Evolutionary conservation across 2,113 vertebrate genomes (phyloP), one percentile per base, ranked within the genome.

Genomic region (Monopterus albus): DNA sequence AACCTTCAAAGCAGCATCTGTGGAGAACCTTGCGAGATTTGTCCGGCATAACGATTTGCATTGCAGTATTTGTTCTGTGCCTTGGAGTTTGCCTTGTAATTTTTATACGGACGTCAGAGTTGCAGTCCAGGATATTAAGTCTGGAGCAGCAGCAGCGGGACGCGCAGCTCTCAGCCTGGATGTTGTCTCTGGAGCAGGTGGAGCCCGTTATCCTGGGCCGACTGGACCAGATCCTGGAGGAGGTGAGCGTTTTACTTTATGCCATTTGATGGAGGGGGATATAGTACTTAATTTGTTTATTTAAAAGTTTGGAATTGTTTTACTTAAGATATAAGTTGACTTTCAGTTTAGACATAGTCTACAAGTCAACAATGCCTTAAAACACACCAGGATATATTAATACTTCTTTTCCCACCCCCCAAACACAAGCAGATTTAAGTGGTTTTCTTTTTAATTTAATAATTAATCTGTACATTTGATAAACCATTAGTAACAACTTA

Each of bases 131-230:
- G 79, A 79, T 94, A 31, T 62, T 79, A 40, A 89, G 82, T 79
- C 64, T 94, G 83, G 93, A 94, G 75, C 88, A 83, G 59, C 86
- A 87, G 66, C 87, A 89, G 59, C 76, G 82, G 52, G 87, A 87
- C 47, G 78, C 88, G 10, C 76, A 87, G 26, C 18, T 89, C 26
- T 78, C 88, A 13, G 83, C 84, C 6, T 92, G 92, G 91, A 83
- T 88, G 81, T 74, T 84, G 75, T 87, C 90, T 45, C n/a, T 81
- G 43, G 91, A 94, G 74, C 93, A 94, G 92, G 90, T 93, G 90
- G 92, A 93, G 75, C 90, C 93, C 42, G 42, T 90, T 40, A 80
- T 92, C 58, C 15, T 90, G 72, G 78, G 80, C 6, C 88, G 90
- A 15, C 72, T 94, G 62, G 92, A 93, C 67, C 87, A 83, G 76